These are phyloP conservation scores for zebrafish (Danio rerio) DNA, from an alignment of 2,113 vertebrate genomes.

Conservation along the genomic window GRCz12tu NC_133188.1:37536001-37536500, in stretches of 20 bases:
- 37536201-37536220: conserved; percentile 70
- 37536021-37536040: conserved; percentile 9
- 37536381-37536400: not conserved
- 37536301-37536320: not conserved
- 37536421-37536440: not conserved
- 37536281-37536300: not conserved
- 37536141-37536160: conserved; percentile 59
- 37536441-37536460: not conserved
- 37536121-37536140: conserved; percentile 62
- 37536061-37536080: not conserved
- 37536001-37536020: not conserved
- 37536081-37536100: not conserved
- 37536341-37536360: not conserved
- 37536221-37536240: conserved; percentile 55
- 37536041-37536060: conserved; percentile 10
- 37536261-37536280: conserved; percentile 3
- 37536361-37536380: conserved; percentile 2
- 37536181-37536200: conserved; percentile 68
- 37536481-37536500: not conserved
- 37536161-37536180: conserved; percentile 61
- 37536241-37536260: conserved; percentile 5
- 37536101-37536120: conserved; percentile 57
- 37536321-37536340: not conserved
- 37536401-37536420: conserved; percentile 2
- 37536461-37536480: not conserved